Evolutionary conservation across 2,888 invertebrate species (phyloP).

Genomic region (Rotaria sp.): DNA sequence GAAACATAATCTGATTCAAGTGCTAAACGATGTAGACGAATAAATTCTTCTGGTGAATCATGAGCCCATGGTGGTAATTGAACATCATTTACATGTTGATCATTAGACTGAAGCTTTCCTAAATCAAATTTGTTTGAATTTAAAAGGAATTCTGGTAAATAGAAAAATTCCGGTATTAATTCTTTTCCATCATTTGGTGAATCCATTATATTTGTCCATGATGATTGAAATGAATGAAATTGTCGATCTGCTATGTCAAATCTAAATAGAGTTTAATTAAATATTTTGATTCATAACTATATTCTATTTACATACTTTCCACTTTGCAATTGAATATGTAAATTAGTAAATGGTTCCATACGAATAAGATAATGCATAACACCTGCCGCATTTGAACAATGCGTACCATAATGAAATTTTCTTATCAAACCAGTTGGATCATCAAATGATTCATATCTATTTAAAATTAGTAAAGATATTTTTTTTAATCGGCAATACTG

Average conservation of each 20-base stretch:
- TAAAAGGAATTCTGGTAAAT: slow-evolving; percentile 56
- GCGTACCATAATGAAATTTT: slow-evolving; percentile 59
- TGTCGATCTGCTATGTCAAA: slow-evolving; percentile 59
- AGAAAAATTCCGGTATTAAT: slow-evolving; percentile 58
- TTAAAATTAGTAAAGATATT: slow-evolving; percentile 33
- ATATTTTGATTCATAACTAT: slow-evolving; percentile 9
- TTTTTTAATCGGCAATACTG: not conserved
- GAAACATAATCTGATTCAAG: slow-evolving; percentile 58
- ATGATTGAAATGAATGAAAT: slow-evolving; percentile 56
- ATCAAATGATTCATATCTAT: slow-evolving; percentile 54
- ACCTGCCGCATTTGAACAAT: slow-evolving; percentile 58
- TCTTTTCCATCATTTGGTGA: slow-evolving; percentile 58
- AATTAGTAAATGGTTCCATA: slow-evolving; percentile 58
- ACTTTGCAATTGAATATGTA: slow-evolving; percentile 59
- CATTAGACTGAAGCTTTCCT: slow-evolving; percentile 60
- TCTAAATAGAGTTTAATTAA: slow-evolving; percentile 44
- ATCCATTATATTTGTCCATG: slow-evolving; percentile 55
- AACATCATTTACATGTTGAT: slow-evolving; percentile 58
- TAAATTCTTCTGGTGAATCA: slow-evolving; percentile 55
- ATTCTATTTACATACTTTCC: slow-evolving; percentile 46
- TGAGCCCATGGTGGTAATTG: slow-evolving; percentile 52
- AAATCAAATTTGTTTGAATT: slow-evolving; percentile 60
- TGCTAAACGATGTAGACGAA: slow-evolving; percentile 55
- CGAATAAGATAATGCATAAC: slow-evolving; percentile 59
- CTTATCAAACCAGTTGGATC: slow-evolving; percentile 55